phyloP scores from a whole-genome alignment of 2,113 vertebrate genomes.

The Muscicapa adusta region DNA sequence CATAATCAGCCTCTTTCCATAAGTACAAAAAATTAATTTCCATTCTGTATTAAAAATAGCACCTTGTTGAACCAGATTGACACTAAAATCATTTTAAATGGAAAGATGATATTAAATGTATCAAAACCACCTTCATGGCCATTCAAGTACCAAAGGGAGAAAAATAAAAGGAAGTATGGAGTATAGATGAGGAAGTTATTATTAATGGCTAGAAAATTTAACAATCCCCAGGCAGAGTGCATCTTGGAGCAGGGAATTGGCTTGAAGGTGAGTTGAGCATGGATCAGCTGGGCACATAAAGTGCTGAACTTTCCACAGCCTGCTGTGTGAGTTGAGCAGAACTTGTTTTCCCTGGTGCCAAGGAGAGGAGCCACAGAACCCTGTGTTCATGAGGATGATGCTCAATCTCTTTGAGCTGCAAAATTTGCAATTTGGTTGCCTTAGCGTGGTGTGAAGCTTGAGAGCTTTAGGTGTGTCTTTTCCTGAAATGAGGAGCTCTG shows the following conservation, averaged over 20 bases:
- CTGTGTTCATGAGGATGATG: accelerated
- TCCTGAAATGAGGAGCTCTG: not conserved
- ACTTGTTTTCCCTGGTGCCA: not conserved
- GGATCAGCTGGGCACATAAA: not conserved
- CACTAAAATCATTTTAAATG: not conserved
- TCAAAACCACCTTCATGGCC: not conserved
- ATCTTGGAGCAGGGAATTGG: not conserved
- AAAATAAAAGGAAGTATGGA: not conserved
- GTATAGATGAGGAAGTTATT: slow-evolving; percentile 20
- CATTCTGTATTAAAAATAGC: slow-evolving; percentile 27
- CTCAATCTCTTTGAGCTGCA: not conserved
- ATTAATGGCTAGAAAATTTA: not conserved
- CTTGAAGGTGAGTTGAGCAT: not conserved
- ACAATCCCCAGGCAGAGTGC: not conserved
- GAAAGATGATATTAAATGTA: slow-evolving; percentile 10
- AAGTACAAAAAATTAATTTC: not conserved
- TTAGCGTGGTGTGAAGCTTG: accelerated
- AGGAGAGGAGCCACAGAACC: not conserved
- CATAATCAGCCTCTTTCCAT: slow-evolving; percentile 13
- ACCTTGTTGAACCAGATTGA: not conserved
- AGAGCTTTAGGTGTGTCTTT: not conserved
- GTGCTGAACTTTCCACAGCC: not conserved
- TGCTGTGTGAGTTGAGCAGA: not conserved
- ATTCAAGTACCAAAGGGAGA: not conserved
- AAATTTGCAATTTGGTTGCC: not conserved